Conservation (phyloP, 2,888 invertebrate genomes). For the Cylindroiulus punctatus region DNA sequence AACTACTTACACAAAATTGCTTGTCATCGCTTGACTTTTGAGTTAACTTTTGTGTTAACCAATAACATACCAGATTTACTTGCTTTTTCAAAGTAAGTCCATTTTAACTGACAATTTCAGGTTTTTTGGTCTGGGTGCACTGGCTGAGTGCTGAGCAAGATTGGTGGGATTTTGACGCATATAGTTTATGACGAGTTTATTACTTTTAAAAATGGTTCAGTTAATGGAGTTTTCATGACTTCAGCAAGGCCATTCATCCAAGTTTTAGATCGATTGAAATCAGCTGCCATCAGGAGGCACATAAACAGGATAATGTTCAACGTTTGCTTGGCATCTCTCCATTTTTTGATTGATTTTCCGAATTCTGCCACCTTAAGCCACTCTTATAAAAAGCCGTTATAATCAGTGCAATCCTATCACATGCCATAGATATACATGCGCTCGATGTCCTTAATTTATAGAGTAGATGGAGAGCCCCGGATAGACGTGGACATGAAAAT, state of each 20-base stretch:
- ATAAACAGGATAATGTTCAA: conserved; percentile 26
- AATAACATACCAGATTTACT: too few relatives aligned
- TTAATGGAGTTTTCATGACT: conserved; percentile 32
- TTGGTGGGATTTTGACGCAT: background rate
- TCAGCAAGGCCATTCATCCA: conserved; percentile 32
- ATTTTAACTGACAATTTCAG: too few relatives aligned
- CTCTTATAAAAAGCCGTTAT: conserved; percentile 16
- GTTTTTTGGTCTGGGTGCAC: too few relatives aligned
- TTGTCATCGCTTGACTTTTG: too few relatives aligned
- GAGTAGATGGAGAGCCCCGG: background rate
- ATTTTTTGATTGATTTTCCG: conserved; percentile 32
- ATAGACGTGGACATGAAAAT: conserved; percentile 20
- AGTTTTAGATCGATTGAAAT: conserved; percentile 32
- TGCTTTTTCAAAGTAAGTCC: too few relatives aligned
- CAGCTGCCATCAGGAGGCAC: conserved; percentile 32
- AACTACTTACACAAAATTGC: too few relatives aligned
- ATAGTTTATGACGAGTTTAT: conserved; percentile 25
- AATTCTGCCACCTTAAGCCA: conserved; percentile 32
- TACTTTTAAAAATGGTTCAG: conserved; percentile 30
- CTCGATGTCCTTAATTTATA: background rate
- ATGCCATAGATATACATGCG: background rate
- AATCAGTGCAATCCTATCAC: background rate
- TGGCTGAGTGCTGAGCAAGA: conserved; percentile 22
- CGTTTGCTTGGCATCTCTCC: conserved; percentile 24
- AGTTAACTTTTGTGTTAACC: too few relatives aligned